Conservation (phyloP, 2,797 vertebrate species). For the Setipinna tenuifilis region DNA sequence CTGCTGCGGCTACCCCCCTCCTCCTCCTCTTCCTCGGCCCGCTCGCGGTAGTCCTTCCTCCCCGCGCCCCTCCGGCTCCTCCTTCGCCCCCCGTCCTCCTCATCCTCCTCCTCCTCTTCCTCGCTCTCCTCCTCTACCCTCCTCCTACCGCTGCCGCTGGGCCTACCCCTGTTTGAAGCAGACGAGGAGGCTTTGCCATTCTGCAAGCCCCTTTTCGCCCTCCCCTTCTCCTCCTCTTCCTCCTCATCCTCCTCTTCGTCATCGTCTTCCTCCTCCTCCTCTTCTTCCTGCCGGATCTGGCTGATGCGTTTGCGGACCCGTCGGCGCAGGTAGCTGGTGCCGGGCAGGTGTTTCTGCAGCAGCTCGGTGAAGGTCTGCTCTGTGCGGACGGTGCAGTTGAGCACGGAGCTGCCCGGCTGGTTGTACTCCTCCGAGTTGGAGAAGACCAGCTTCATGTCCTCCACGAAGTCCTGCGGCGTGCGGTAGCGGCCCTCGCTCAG, state of each 20-base stretch:
- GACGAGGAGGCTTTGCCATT: constrained; percentile 48
- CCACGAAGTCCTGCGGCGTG: constrained; percentile 87
- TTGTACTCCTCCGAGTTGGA: constrained; percentile 94
- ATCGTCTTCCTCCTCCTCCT: constrained; percentile 44
- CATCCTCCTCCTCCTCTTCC: constrained; percentile 64
- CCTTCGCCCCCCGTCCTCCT: constrained; percentile 45
- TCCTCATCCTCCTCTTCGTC: constrained; percentile 70
- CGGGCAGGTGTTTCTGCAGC: constrained; percentile 89
- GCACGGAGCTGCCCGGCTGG: constrained; percentile 86
- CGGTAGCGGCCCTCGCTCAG: constrained; percentile 85
- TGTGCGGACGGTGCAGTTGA: constrained; percentile 88
- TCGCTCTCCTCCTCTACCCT: constrained; percentile 46
- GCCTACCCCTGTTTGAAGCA: constrained; percentile 41
- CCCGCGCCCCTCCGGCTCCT: constrained; percentile 64
- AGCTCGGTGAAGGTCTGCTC: constrained; percentile 90
- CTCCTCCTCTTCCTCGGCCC: constrained; percentile 72
- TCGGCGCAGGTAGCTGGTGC: constrained; percentile 84
- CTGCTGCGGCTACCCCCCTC: constrained; percentile 77
- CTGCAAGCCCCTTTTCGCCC: constrained; percentile 68
- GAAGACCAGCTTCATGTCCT: constrained; percentile 93
- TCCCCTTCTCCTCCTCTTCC: constrained; percentile 64
- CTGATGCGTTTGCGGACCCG: constrained; percentile 69
- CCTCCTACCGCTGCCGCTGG: not conserved
- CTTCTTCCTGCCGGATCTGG: constrained; percentile 53
- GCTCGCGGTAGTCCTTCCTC: constrained; percentile 75